Conservation (phyloP, 2,888 invertebrate species). For the Ichneumoninae sp. region DNA sequence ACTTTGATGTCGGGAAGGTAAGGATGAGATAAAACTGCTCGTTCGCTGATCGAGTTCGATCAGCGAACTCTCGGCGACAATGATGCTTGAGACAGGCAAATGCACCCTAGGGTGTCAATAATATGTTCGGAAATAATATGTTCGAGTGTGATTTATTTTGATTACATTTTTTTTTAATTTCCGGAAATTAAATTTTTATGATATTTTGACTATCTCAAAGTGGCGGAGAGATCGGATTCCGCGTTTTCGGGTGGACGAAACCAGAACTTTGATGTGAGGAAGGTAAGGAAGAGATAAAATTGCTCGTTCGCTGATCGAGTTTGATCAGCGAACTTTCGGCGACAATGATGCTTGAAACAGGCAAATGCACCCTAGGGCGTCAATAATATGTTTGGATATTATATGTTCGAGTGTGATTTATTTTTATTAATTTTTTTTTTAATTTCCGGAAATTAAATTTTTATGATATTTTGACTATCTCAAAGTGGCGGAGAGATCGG, state of each 20-base stretch:
- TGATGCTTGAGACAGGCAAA: no score
- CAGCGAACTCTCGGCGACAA: constrained; percentile 14
- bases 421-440: neutral
- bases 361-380: no score
- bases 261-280: constrained; percentile 2
- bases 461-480: neutral
- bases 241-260: constrained; percentile 33
- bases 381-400: no score
- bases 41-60: constrained; percentile 58
- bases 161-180: neutral
- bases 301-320: constrained; percentile 39
- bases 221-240: neutral
- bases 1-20: neutral
- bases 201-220: neutral
- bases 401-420: no score
- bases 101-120: no score
- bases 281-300: constrained; percentile 7
- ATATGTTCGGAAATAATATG: no score
- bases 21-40: constrained; percentile 21
- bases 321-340: constrained; percentile 51
- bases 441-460: neutral
- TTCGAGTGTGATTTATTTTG: no score
- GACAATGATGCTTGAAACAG: no score
- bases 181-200: neutral
- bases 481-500: neutral